phyloP scores from a whole-genome alignment of 2,797 vertebrate species.

The Simalia tracyae region DNA sequence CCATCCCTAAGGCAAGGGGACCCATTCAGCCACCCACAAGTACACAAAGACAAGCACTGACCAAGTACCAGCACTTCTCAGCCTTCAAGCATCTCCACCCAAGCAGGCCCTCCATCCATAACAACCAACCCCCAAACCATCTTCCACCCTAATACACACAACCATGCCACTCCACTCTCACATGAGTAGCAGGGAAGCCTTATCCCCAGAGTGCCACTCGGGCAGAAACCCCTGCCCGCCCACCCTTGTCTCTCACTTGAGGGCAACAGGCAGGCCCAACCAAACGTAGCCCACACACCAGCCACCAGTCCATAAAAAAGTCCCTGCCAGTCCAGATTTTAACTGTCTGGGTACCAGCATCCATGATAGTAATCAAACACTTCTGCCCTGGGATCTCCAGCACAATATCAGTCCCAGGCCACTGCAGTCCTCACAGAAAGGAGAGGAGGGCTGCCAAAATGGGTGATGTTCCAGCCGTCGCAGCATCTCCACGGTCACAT shows the following conservation, averaged over 20 bases:
- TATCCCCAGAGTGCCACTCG: not conserved
- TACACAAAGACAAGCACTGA: no score
- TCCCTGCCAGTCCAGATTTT: not conserved
- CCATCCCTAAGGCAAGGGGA: no score
- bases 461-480: no score
- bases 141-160: not conserved
- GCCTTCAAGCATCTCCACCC: not conserved
- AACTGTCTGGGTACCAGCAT: not conserved
- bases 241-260: not conserved
- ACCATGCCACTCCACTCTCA: not conserved
- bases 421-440: not conserved
- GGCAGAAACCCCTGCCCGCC: not conserved
- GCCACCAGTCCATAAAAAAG: not conserved
- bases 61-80: no score
- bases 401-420: not conserved
- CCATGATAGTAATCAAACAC: not conserved
- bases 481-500: no score
- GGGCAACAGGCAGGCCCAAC: not conserved
- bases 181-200: not conserved
- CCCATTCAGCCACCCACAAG: no score
- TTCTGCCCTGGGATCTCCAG: not conserved
- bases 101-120: not conserved
- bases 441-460: not conserved
- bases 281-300: not conserved
- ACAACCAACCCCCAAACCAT: not conserved